Base-by-base conservation (phyloP, 2,888 invertebrate species). In the Prosapia bicincta region DNA sequence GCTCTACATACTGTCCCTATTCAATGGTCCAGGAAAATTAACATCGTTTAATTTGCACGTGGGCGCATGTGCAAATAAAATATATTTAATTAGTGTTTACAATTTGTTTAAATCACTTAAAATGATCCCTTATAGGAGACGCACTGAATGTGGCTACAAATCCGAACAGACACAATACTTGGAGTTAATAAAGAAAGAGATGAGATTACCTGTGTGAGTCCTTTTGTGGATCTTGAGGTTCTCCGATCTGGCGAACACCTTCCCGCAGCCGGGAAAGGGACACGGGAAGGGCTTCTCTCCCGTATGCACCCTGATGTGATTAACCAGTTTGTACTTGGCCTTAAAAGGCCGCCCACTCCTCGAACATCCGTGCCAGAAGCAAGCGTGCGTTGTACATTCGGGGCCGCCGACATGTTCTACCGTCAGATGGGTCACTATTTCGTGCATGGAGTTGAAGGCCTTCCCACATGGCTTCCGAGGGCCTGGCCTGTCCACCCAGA, bases 201-300 rank as follows among this genome's bases (percentile, higher is more conserved):
- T n/a, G n/a, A n/a, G n/a, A n/a, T n/a, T n/a, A 99, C 99, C 99
- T 82, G 99, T 99, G 86, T 99, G 99, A n/a, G 98, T 99, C 84
- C 99, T 89, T 87, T 98, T 98, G 88, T 99, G 99, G 81, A 99
- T 99, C 88, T 99, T 99, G 83, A 99, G 91, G 85, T 99, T 99
- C 87, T 99, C 99, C 82, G 96, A 96, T 83, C 99, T 90, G 38
- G 99, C 99, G 85, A 99, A 99, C 82, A 98, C 97, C 87, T 99
- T 99, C 76, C 97, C 96, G 85, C 99, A 99, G 26, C 94, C 94
- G n/a, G 96, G 96, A 86, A 97, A 98, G 6, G 97, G 97, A 83
- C 99, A 99, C 13, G 96, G 96, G 85, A 99, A 99, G 1, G 99
- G 99, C 85, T 98, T 98, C 86, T 99, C 99, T 65, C 99, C 99